Evolutionary conservation across 2,797 vertebrate genomes (phyloP).

Genomic region (Sebastiscus tertius): DNA sequence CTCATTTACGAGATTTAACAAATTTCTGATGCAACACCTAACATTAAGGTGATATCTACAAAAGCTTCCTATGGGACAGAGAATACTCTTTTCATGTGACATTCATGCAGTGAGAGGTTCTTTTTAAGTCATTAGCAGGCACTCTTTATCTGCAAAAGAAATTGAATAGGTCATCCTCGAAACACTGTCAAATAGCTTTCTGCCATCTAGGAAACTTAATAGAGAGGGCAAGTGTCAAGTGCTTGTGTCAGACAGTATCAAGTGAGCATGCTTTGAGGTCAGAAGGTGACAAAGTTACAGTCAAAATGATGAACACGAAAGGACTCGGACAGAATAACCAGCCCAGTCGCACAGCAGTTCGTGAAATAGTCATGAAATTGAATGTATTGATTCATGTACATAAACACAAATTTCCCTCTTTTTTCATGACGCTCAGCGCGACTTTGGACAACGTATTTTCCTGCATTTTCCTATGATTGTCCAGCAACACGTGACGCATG

Average conservation of each 20-base stretch:
- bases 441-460: too few species aligned
- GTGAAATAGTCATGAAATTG: too few species aligned
- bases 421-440: too few species aligned
- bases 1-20: conserved; percentile 27
- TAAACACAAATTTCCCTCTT: too few species aligned
- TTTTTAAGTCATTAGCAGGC: not conserved
- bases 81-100: conserved; percentile 8
- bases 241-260: conserved; percentile 1
- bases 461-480: too few species aligned
- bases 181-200: not conserved
- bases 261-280: conserved; percentile 7
- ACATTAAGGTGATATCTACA: conserved; percentile 17
- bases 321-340: not conserved
- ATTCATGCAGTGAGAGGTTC: not conserved
- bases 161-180: not conserved
- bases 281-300: conserved; percentile 1
- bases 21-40: conserved; percentile 23
- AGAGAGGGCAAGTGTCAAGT: not conserved
- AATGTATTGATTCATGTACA: too few species aligned
- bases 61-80: not conserved
- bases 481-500: too few species aligned
- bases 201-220: not conserved
- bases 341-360: too few species aligned
- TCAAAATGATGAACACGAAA: not conserved
- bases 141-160: not conserved